Percentiles rank a stretch among this genome's conserved stretches.
Evolutionary conservation across 37 sponge, comb jelly and placozoan genomes (phyloP).

Genomic region (Spongilla lacustris): DNA sequence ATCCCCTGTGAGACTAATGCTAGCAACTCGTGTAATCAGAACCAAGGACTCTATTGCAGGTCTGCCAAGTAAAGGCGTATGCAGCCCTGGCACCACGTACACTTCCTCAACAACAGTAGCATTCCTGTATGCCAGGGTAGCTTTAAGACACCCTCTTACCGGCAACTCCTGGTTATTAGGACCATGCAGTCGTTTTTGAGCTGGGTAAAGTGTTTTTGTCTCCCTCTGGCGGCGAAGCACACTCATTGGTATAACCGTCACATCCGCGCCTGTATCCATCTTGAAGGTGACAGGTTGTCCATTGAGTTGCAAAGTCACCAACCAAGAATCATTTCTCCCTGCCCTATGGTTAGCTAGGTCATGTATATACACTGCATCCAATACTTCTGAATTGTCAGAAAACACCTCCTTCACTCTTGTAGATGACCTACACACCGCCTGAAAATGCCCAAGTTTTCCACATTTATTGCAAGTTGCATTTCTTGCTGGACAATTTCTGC

Average conservation of each 20-base stretch:
- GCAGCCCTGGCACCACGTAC: conserved; percentile 20
- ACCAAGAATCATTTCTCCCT: background rate
- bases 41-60: conserved; percentile 35
- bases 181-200: too few species aligned
- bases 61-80: conserved; percentile 30
- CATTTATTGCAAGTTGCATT: conserved; percentile 19
- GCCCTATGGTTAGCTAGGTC: too few species aligned
- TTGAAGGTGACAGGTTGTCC: conserved; percentile 7
- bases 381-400: too few species aligned
- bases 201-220: too few species aligned
- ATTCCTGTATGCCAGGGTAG: too few species aligned
- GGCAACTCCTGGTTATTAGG: too few species aligned
- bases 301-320: conserved; percentile 7
- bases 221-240: background rate
- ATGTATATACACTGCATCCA: too few species aligned
- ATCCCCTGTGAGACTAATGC: background rate
- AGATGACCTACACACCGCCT: background rate
- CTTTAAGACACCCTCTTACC: too few species aligned
- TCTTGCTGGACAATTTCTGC: conserved; percentile 12
- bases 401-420: background rate
- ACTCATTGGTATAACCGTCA: background rate
- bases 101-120: background rate
- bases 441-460: conserved; percentile 10
- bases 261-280: conserved; percentile 32
- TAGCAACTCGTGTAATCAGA: conserved; percentile 10